Evolutionary conservation across 2,797 vertebrate genomes (phyloP), one percentile per base, ranked within the genome.

Genomic region (Sebastes iracundus): DNA sequence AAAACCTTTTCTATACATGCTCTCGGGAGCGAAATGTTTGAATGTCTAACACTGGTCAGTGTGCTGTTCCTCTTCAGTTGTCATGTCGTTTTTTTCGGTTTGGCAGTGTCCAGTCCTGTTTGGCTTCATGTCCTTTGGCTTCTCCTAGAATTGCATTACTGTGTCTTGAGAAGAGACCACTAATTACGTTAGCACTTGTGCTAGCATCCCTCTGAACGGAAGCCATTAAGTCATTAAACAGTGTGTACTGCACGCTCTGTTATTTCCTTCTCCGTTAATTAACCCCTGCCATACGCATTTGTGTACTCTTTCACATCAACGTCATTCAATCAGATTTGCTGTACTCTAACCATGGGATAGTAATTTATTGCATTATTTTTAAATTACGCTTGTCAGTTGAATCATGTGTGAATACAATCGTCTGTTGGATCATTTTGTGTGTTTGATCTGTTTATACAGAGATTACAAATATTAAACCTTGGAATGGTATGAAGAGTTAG

Each of bases 101-200:
- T 82, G 46, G 60, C 76, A 69, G 61, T 69, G 72, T 87, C 76
- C 69, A 82, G 79, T 80, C 84, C 64, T 83, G 66, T 83, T 80
- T 87, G 75, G 25, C 76, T 80, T 79, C 22, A 85, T 77, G 81
- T 89, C 74, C 59, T 85, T 84, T 76, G 58, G 68, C 58, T 71
- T 87, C 53, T 80, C 69, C 80, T 69, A 53, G 53, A 91, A 93
- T 94, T 83, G 87, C 82, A 92, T 94, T 89, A 92, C 72, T 52
- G 77, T 71, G 77, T 88, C 89, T 88, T 91, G 78, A 81, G 81
- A 88, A 88, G 79, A 87, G 85, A 73, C 82, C 59, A 23, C 87
- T 93, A 94, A 94, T 94, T 87, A 83, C 5, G 60, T 95, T 95
- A 92, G 86, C 85, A 86, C 70, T 81, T 92, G 88, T 74, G 70